Evolutionary conservation across 1,140 invertebrate species (phyloP), one percentile per base, ranked within the genome.

Genomic region (Drosophila tropicalis): DNA sequence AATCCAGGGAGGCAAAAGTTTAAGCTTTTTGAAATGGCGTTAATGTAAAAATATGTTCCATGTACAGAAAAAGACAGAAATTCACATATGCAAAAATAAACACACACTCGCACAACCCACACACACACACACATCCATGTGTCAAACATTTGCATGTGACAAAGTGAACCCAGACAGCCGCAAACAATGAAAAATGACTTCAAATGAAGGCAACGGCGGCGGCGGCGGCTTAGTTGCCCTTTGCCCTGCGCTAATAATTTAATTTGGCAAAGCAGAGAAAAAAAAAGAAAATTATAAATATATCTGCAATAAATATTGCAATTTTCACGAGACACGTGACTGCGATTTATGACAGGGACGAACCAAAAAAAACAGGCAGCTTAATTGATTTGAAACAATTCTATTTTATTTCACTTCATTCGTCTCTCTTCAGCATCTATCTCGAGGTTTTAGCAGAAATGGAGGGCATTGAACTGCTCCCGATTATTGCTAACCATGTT

Each of bases 101-200:
- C 39, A 66, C 19, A 57, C 51, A 41, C 40, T 64, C 69, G 51
- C 58, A 61, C 57, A 68, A 65, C 61, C 51, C 62, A 41, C 25
- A 41, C 41, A 51, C 51, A 22, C 0, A 29, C 29, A 29, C 29
- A 29, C 29, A 29, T 29, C 29, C 29, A 29, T 29, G 29, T 29
- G 29, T 29, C 54, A 47, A 22, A 39, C 72, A 76, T 87, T 83
- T 83, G 70, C 72, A 65, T 87, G 64, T 73, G 84, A 89, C 81
- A 89, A 89, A 89, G 84, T 81, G 81, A 61, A 71, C 70, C 44
- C 84, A 89, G 83, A 84, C 84, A 84, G 84, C 84, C 81, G 84
- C 84, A 89, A 89, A 89, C 84, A 89, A 89, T 89, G 84, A 89
- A 89, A 84, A 89, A 89, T 89, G 84, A 78, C 67, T 71, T 72